phyloP scores from a whole-genome alignment of 2,113 vertebrate genomes.

The cattle (Bos taurus) region ARS-UCD2.0 NC_037349.1:45697501-45698000 shows the following conservation, averaged over 20 bases:
- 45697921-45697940: background rate
- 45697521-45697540: constrained; percentile 27
- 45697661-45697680: background rate
- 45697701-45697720: background rate
- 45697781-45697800: background rate
- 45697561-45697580: background rate
- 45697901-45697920: background rate
- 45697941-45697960: background rate
- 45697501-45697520: background rate
- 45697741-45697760: background rate
- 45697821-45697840: background rate
- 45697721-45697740: background rate
- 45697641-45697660: constrained; percentile 28
- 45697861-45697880: background rate
- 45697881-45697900: background rate
- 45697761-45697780: background rate
- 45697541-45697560: constrained; percentile 40
- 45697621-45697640: constrained; percentile 9
- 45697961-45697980: background rate
- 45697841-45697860: background rate
- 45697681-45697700: background rate
- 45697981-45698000: background rate
- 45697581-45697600: background rate
- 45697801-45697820: background rate
- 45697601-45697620: background rate